phyloP scores from a whole-genome alignment of 2,888 invertebrate species.

The Linnaemya tessellans region DNA sequence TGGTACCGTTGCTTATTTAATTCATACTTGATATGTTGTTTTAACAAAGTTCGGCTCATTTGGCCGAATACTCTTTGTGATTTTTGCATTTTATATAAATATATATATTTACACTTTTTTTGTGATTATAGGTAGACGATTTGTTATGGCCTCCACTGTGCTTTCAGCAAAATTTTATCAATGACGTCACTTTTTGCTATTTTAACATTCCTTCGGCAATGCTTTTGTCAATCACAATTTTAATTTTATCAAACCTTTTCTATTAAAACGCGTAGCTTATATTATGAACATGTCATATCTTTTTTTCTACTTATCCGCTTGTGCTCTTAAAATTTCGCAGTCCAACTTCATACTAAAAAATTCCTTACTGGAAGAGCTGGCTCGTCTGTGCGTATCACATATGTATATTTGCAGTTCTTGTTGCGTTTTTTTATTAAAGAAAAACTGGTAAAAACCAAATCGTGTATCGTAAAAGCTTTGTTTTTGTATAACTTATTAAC shows the following conservation, averaged over 20 bases:
- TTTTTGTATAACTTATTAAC: conserved; percentile 35
- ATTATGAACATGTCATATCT: conserved; percentile 7
- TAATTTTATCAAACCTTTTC: background rate
- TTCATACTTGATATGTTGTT: conserved; percentile 28
- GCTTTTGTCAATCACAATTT: background rate
- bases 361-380: background rate
- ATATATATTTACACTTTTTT: conserved; percentile 7
- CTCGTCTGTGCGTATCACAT: conserved; percentile 24
- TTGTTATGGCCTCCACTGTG: conserved; percentile 21
- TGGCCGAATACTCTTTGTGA: conserved; percentile 56
- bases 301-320: conserved; percentile 36
- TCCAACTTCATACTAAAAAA: conserved; percentile 49
- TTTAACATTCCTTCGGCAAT: conserved; percentile 29
- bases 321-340: conserved; percentile 49
- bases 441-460: conserved; percentile 48
- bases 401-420: background rate
- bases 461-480: conserved; percentile 61
- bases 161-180: conserved; percentile 6
- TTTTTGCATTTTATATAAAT: conserved; percentile 59
- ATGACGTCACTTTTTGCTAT: conserved; percentile 69
- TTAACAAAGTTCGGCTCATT: conserved; percentile 64
- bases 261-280: conserved; percentile 24
- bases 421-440: conserved; percentile 27
- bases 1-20: conserved; percentile 51
- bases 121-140: background rate